Conservation (phyloP, 2,797 vertebrate genomes). For the Notamacropus eugenii region DNA sequence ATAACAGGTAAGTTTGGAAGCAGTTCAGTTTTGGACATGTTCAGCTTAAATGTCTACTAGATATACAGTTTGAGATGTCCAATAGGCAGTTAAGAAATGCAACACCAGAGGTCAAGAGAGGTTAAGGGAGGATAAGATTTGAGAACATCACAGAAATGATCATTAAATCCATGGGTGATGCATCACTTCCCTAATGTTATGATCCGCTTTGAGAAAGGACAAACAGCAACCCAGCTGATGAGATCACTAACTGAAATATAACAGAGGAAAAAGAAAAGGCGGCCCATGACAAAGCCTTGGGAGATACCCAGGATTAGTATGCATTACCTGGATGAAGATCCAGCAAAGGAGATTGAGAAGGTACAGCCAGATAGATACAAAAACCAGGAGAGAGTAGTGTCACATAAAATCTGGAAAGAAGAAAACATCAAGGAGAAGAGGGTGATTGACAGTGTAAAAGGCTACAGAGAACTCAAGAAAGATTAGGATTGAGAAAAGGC, state of each 20-base stretch:
- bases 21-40: not conserved
- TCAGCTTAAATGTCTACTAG: not conserved
- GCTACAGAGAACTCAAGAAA: not conserved
- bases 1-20: not conserved
- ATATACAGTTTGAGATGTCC: not conserved
- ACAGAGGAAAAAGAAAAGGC: not conserved
- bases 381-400: not conserved
- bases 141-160: not conserved
- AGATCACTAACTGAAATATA: not conserved
- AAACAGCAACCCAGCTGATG: not conserved
- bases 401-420: not conserved
- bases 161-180: not conserved
- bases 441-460: not conserved
- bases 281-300: not conserved
- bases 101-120: not conserved
- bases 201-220: too few relatives aligned
- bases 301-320: not conserved
- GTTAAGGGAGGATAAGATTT: not conserved
- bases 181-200: too few relatives aligned
- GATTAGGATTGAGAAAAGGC: not conserved
- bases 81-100: not conserved
- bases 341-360: not conserved
- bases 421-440: not conserved
- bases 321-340: not conserved
- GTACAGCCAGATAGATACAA: not conserved